Evolutionary conservation across 1,140 invertebrate genomes (phyloP).

Genomic region (Drosophila kanapiae): DNA sequence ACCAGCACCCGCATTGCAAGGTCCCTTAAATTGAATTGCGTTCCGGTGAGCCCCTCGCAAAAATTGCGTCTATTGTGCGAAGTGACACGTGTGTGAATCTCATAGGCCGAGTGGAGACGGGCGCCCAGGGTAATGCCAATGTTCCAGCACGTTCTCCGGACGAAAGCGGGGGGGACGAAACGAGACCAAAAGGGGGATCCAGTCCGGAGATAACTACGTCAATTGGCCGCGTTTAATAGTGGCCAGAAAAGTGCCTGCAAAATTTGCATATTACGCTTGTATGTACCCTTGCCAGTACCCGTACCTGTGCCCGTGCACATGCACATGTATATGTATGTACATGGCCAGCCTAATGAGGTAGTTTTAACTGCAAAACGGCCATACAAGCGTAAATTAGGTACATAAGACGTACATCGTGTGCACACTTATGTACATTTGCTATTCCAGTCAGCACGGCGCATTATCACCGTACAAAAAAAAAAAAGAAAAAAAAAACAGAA

Average conservation of each 20-base stretch:
- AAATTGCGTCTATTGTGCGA: conserved; percentile 58
- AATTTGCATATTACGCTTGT: conserved; percentile 41
- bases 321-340: conserved; percentile 36
- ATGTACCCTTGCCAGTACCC: conserved; percentile 23
- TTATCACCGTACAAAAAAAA: conserved; percentile 9
- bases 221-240: conserved; percentile 29
- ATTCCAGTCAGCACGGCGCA: conserved; percentile 51
- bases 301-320: conserved; percentile 26
- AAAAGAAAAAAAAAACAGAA: no score
- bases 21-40: conserved; percentile 30
- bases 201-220: conserved; percentile 31
- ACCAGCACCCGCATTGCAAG: not conserved
- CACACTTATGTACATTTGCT: conserved; percentile 40
- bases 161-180: not conserved
- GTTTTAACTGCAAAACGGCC: conserved; percentile 41
- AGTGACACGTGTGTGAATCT: conserved; percentile 84
- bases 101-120: conserved; percentile 60
- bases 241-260: conserved; percentile 20
- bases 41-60: conserved; percentile 45
- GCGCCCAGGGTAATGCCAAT: conserved; percentile 58
- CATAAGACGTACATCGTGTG: conserved; percentile 20
- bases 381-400: conserved; percentile 18
- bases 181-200: not conserved
- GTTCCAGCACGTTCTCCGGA: conserved; percentile 41
- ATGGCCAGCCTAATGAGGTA: conserved; percentile 47